Evolutionary conservation across 2,888 invertebrate species (phyloP).

Genomic region (Drosophila aldrichi): DNA sequence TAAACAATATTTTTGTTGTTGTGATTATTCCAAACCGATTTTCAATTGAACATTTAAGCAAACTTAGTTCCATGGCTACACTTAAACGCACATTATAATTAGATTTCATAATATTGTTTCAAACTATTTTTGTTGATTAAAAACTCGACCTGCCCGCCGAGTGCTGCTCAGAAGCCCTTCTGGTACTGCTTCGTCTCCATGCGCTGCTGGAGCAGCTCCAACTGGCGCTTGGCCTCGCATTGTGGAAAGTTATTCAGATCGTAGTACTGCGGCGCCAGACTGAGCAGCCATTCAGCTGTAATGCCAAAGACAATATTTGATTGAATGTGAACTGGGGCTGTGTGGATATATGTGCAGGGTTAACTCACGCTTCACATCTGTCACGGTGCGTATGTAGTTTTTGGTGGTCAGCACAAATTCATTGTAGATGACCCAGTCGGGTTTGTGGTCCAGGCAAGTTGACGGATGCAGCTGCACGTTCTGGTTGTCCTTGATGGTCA

Average conservation of each 20-base stretch:
- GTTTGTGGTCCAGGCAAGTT: slow-evolving; percentile 99
- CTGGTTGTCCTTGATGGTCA: slow-evolving; percentile 99
- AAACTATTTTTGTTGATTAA: slow-evolving; percentile 38
- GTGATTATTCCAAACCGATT: slow-evolving; percentile 29
- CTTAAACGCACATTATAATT: slow-evolving; percentile 30
- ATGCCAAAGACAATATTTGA: slow-evolving; percentile 14
- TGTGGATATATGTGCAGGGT: neutral
- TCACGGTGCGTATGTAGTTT: slow-evolving; percentile 99
- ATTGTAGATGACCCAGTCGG: slow-evolving; percentile 99
- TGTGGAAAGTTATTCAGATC: slow-evolving; percentile 99
- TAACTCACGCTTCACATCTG: slow-evolving; percentile 98
- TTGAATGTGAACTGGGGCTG: accelerated
- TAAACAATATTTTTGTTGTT: slow-evolving; percentile 12
- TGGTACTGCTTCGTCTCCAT: slow-evolving; percentile 95
- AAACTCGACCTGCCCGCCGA: slow-evolving; percentile 26
- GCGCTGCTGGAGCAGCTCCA: slow-evolving; percentile 94
- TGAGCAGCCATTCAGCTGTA: slow-evolving; percentile 96
- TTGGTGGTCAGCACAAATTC: slow-evolving; percentile 99
- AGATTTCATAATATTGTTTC: slow-evolving; percentile 27
- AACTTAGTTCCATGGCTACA: slow-evolving; percentile 28
- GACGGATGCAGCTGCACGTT: slow-evolving; percentile 99
- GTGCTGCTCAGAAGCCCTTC: slow-evolving; percentile 90
- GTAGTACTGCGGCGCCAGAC: slow-evolving; percentile 99
- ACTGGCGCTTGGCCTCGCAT: slow-evolving; percentile 97
- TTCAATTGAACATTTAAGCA: slow-evolving; percentile 36